These are phyloP conservation scores for Syrrhaptes paradoxus DNA, from an alignment of 2,113 vertebrate genomes.

Conservation along the genomic window DNA sequence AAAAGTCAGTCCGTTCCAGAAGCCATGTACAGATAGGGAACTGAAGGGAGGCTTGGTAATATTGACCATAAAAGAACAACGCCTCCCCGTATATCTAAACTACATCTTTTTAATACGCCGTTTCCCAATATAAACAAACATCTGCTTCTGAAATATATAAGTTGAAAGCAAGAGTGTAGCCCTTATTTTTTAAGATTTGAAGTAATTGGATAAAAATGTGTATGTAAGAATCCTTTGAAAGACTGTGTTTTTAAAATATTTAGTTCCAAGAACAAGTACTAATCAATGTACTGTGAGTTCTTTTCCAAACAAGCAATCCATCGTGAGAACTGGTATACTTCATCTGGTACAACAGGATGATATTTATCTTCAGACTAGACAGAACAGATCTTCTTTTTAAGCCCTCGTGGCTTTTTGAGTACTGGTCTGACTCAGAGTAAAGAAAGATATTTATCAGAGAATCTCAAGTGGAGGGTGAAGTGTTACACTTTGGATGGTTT, in stretches of 20 bases:
- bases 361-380: neutral
- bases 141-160: neutral
- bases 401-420: neutral
- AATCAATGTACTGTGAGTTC: neutral
- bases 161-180: neutral
- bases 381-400: slow-evolving; percentile 22
- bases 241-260: neutral
- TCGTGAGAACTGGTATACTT: neutral
- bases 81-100: accelerated
- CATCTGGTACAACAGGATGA: neutral
- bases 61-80: neutral
- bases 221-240: neutral
- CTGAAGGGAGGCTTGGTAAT: neutral
- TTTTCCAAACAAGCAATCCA: neutral
- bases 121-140: neutral
- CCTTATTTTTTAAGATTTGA: neutral
- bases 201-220: neutral
- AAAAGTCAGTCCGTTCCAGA: neutral
- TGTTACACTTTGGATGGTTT: neutral
- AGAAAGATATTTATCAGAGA: neutral
- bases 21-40: accelerated
- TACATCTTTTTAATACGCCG: neutral
- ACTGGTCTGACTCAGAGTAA: neutral
- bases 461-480: slow-evolving; percentile 1
- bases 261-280: neutral